A percentile compares a stretch with the other conserved stretches of the same genome.
Evolutionary conservation across 2,797 vertebrate genomes (phyloP).

Genomic region (Acestrorhynchus altus): DNA sequence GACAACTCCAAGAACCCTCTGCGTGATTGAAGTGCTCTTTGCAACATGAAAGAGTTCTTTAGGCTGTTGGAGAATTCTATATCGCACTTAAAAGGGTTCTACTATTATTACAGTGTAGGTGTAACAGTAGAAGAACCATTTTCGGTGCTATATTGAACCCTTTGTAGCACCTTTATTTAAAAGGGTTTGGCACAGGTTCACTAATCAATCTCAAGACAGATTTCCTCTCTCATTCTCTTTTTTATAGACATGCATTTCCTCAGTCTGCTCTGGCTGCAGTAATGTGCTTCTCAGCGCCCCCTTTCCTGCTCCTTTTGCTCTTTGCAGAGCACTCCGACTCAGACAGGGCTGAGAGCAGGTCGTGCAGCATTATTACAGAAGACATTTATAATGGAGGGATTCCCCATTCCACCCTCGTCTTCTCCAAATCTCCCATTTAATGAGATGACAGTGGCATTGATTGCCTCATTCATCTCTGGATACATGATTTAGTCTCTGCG

Average conservation of each 20-base stretch:
- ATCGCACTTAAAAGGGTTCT: too few relatives aligned
- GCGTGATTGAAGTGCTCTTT: too few relatives aligned
- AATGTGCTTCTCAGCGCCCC: constrained; percentile 6
- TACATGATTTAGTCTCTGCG: constrained; percentile 29
- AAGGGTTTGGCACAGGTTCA: neutral
- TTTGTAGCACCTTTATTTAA: neutral
- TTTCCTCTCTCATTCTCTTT: neutral
- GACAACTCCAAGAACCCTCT: too few relatives aligned
- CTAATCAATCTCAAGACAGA: neutral
- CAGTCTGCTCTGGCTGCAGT: neutral
- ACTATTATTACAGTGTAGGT: too few relatives aligned
- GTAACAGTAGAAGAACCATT: too few relatives aligned
- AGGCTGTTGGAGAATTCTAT: too few relatives aligned
- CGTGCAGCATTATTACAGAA: constrained; percentile 31
- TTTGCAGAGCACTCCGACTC: constrained; percentile 29
- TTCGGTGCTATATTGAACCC: too few relatives aligned
- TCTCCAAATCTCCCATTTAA: constrained; percentile 34
- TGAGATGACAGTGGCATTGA: constrained; percentile 51
- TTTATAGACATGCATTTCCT: neutral
- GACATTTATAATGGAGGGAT: constrained; percentile 34
- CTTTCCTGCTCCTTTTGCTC: neutral
- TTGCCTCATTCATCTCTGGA: constrained; percentile 49
- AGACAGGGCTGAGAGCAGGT: constrained; percentile 2
- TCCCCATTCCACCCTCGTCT: constrained; percentile 27
- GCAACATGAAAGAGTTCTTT: too few relatives aligned